Conservation (phyloP, 2,797 vertebrate genomes). For the Cyclopterus lumpus region DNA sequence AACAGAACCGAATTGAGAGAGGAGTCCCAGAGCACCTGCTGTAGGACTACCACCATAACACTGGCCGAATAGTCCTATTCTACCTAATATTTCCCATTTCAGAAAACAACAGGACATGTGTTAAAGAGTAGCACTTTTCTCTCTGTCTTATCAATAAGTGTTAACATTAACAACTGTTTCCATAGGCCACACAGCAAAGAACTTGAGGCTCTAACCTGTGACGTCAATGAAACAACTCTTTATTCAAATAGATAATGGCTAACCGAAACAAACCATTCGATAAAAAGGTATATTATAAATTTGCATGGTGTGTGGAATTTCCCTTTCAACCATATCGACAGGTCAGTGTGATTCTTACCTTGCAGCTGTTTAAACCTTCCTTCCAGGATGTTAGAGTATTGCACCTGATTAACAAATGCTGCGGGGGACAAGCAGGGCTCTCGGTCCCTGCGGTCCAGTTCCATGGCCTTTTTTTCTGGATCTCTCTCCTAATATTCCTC, state of each 20-base stretch:
- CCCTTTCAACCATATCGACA: background rate
- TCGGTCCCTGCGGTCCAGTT: constrained; percentile 81
- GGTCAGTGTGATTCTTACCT: constrained; percentile 84
- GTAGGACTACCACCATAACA: background rate
- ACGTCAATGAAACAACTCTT: background rate
- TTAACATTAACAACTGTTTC: constrained; percentile 27
- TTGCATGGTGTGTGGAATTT: background rate
- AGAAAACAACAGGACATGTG: constrained; percentile 14
- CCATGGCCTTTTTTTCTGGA: constrained; percentile 69
- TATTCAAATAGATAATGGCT: constrained; percentile 11
- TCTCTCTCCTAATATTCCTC: constrained; percentile 52
- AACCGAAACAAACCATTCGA: background rate
- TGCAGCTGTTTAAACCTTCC: constrained; percentile 95
- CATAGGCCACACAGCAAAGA: constrained; percentile 1
- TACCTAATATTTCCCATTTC: constrained; percentile 18
- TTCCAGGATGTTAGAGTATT: constrained; percentile 92
- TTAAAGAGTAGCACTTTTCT: constrained; percentile 2
- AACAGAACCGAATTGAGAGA: constrained; percentile 8
- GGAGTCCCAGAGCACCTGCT: constrained; percentile 13
- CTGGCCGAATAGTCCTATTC: background rate
- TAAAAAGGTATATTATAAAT: background rate
- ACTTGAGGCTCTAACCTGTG: constrained; percentile 5
- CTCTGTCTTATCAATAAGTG: background rate
- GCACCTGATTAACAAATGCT: constrained; percentile 91
- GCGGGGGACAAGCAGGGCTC: constrained; percentile 89